Conservation (phyloP, 2,113 vertebrate genomes). For the Heterochromis multidens region DNA sequence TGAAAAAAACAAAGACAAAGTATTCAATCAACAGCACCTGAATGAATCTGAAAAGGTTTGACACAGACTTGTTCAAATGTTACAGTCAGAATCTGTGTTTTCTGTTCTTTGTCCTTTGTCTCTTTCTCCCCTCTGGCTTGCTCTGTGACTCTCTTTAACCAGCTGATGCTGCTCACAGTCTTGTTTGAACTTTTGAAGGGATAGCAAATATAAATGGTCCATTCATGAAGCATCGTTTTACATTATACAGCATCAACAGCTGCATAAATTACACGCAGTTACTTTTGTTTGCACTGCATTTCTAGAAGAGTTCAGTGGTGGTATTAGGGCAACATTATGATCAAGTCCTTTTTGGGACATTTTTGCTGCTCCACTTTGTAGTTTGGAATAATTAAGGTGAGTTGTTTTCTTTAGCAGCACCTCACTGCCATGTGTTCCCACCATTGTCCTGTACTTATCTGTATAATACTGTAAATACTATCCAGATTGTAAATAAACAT, state of each 20-base stretch:
- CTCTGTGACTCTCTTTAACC: background rate
- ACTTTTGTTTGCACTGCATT: background rate
- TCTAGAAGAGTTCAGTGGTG: background rate
- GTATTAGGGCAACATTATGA: background rate
- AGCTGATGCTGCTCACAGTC: background rate
- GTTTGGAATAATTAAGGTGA: background rate
- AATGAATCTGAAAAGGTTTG: background rate
- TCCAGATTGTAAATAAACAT: slow-evolving; percentile 25
- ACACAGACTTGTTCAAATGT: background rate
- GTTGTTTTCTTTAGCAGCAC: background rate
- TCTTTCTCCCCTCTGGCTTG: background rate
- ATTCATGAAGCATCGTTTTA: background rate
- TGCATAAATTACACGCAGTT: background rate
- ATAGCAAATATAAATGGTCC: background rate
- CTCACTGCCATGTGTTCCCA: background rate
- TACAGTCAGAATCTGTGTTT: background rate
- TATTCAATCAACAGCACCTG: background rate
- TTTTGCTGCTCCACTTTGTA: background rate
- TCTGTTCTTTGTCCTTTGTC: background rate
- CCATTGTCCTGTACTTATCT: background rate
- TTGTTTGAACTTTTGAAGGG: background rate
- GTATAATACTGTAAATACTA: background rate
- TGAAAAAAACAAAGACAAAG: background rate
- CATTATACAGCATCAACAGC: background rate
- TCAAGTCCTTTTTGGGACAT: background rate